A percentile compares a stretch with the other conserved stretches of the same genome.
Evolutionary conservation across 2,113 vertebrate species (phyloP).

Genomic region (Bos taurus): DNA sequence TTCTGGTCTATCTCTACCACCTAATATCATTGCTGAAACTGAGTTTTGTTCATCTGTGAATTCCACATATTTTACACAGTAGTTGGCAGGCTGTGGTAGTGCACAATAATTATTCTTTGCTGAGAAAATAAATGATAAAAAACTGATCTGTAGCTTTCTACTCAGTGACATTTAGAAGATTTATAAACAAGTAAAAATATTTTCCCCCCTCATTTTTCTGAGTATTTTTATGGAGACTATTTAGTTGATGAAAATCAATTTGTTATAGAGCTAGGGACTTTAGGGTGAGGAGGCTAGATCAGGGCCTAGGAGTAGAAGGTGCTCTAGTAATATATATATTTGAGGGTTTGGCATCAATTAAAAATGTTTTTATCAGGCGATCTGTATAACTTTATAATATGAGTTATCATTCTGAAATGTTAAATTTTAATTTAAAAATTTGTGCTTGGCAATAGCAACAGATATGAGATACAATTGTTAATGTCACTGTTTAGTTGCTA

Average conservation of each 20-base stretch:
- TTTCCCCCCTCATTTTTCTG: not conserved
- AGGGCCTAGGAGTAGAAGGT: not conserved
- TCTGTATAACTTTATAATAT: not conserved
- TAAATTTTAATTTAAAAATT: slow-evolving; percentile 20
- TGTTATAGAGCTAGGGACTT: not conserved
- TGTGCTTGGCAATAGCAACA: not conserved
- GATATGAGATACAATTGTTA: not conserved
- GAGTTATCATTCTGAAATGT: not conserved
- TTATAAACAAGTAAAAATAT: not conserved
- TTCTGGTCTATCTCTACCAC: not conserved
- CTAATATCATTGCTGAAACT: not conserved
- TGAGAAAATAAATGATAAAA: not conserved
- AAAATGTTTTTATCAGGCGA: not conserved
- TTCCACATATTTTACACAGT: not conserved
- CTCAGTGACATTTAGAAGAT: not conserved
- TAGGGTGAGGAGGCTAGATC: not conserved
- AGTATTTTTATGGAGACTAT: not conserved
- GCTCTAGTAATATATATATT: not conserved
- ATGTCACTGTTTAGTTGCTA: not conserved
- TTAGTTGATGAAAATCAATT: not conserved
- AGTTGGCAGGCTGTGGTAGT: not conserved
- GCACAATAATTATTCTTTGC: not conserved
- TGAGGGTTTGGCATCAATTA: not conserved
- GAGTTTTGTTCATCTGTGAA: not conserved
- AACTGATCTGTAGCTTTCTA: not conserved